Base-by-base conservation (phyloP, 2,888 invertebrate genomes). In the Embidobia sp. region DNA sequence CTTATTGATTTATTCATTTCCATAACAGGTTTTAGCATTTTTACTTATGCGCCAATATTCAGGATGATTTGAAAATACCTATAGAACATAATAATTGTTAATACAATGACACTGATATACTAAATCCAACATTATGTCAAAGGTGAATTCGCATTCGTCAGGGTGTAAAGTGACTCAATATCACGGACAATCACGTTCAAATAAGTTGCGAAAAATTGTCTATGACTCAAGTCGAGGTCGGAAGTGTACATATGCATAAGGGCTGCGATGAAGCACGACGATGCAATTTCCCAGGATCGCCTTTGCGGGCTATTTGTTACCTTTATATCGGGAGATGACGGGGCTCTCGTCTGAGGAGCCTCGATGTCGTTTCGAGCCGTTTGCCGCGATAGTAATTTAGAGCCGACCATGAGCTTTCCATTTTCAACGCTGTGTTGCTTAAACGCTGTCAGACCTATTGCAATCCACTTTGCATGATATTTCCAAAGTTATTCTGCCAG, bases 401-500 rank as follows among this genome's bases (percentile, higher is more conserved):
- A 33, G 35, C 22, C 49, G 22, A 19, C 57, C 78, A 90, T 90
- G 77, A 93, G 83, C 5, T 37, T 42, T 18, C 26, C 46, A 40
- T 53, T 61, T 72, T 35, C 63, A 42, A 35, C 55, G 63, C 55
- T 72, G 63, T 72, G 72, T 72, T 72, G 72, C 72, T 61, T 63
- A 72, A 72, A 53, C 70, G 49, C 42, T 13, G 69, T 22, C 48
- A 55, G 46, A 55, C 22, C 42, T 31, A 57, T 48, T 40, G 57
- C 37, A 48, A 49, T 40, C 57, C 57, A 40, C 57, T 69, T 69
- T 67, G 67, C 67, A 57, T 67, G 48, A 67, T 48, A 67, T 48
- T 67, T 55, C 57, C 48, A 42, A 66, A 55, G 53, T 55, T 55
- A 48, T 48, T 55, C 26, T 5, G 48, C 27, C 35, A 1, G 7